Base-by-base conservation (phyloP, 2,113 vertebrate species). In the Asarcornis scutulata region DNA sequence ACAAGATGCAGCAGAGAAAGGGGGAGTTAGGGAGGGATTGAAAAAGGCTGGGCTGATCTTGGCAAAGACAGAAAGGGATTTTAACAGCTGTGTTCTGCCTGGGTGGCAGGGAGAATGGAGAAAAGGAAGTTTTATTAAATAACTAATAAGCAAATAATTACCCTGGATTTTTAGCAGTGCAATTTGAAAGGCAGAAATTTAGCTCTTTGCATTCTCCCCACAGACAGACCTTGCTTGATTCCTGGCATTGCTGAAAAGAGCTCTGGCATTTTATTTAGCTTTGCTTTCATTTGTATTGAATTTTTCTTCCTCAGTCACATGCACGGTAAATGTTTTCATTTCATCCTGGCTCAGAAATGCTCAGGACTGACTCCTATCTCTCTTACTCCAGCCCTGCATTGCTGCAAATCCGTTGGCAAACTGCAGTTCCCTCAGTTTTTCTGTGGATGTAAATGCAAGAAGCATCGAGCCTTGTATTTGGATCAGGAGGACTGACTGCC, bases 401-500 rank as follows among this genome's bases (percentile, higher is more conserved):
- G 0, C 38, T 75, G 40, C 46, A 59, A 76, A 88, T 25, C 78
- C 78, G 36, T 42, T 26, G 2, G 9, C 14, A 73, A 52, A 0
- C 22, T 62, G 55, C 34, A 31, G 20, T 26, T 77, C 32, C 53
- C 50, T 59, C 71, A 56, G 6, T 75, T 78, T 90, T 78, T 86
- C 76, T 58, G 17, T 1, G 10, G 81, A 86, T 66, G 66, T 93
- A 96, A 84, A 83, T 34, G 53, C 46, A 80, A 93, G 59, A 83
- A 87, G 83, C 71, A 2, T 78, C 59, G 34, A 59, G 64, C 79
- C 82, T 59, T 78, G 50, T 83, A 82, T 78, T 91, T 83, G 91
- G 73, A 91, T 86, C 77, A 68, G 84, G 69, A 80, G 86, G 44
- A 17, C 58, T 86, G 91, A 75, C 88, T 87, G 88, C 74, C 62